Evolutionary conservation across 2,113 vertebrate species (phyloP), one percentile per base, ranked within the genome.

Genomic region (Rhadina sibilatrix): DNA sequence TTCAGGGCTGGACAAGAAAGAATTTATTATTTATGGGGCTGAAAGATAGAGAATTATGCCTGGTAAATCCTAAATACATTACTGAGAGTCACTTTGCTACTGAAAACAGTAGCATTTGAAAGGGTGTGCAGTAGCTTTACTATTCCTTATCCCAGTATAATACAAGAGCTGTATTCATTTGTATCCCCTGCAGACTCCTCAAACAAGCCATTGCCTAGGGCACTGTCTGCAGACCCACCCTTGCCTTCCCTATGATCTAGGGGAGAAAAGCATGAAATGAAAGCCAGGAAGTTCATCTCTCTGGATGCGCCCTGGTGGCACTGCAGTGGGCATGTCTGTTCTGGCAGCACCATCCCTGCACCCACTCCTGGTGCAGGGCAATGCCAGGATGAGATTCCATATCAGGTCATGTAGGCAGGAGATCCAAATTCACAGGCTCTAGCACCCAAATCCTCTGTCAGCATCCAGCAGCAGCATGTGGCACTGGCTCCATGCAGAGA

Each of bases 191-290:
- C 50, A 92, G 94, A 81, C 71, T 90, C 49, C 63, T 87, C 90
- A 68, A 70, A 90, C 22, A 63, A 94, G n/a, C 42, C 44, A 60
- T 57, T 59, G 92, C 95, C 59, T 38, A 40, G 54, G 82, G 93
- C 87, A n/a, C 66, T 46, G 92, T 95, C 96, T 97, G 68, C 68
- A 93, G 92, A 92, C 52, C 79, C 92, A 89, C 79, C 84, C 87
- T 87, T 89, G n/a, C 28, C 37, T 95, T 92, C 59, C 52, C 23
- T 93, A 19, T 88, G 91, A 93, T 94, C 64, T 83, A 70, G 44
- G 30, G 59, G 11, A 81, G 64, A 80, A 94, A 86, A 90, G 82
- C 47, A 74, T 6, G 12, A 47, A 92, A 89, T 33, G 47, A 78
- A 57, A 95, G 76, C 75, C 85, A 93, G 79, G 69, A 74, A 77